phyloP scores from a whole-genome alignment of 2,113 vertebrate genomes.

The Archocentrus centrarchus region DNA sequence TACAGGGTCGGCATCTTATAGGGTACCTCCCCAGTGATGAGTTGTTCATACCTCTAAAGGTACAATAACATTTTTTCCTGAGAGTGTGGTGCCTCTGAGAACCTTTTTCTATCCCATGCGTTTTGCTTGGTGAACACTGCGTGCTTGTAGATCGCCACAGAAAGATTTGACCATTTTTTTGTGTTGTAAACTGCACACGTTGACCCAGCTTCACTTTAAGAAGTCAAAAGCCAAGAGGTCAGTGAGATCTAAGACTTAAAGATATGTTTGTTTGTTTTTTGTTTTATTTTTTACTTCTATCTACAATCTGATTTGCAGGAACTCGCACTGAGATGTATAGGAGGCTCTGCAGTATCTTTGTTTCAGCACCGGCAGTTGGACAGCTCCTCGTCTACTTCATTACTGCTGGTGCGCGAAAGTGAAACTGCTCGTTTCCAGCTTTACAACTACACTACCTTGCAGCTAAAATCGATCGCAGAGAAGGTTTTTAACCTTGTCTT shows the following conservation, averaged over 20 bases:
- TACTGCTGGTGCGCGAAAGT: conserved; percentile 5
- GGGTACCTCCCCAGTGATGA: neutral
- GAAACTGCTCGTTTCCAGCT: conserved; percentile 23
- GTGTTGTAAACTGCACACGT: neutral
- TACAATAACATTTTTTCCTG: neutral
- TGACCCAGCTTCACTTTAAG: neutral
- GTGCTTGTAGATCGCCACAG: neutral
- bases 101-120: neutral
- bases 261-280: neutral
- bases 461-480: conserved; percentile 35
- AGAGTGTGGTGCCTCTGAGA: neutral
- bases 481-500: conserved; percentile 24
- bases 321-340: neutral
- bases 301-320: neutral
- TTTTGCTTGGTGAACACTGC: neutral
- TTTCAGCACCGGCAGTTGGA: conserved; percentile 70
- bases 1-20: neutral
- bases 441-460: neutral
- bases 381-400: conserved; percentile 59
- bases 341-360: neutral
- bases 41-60: neutral
- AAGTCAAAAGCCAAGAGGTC: neutral
- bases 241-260: neutral
- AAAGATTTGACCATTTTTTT: neutral
- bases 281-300: neutral